These are phyloP conservation scores for Adela reaumurella DNA, from an alignment of 2,888 invertebrate species.

Conservation along the genomic window DNA sequence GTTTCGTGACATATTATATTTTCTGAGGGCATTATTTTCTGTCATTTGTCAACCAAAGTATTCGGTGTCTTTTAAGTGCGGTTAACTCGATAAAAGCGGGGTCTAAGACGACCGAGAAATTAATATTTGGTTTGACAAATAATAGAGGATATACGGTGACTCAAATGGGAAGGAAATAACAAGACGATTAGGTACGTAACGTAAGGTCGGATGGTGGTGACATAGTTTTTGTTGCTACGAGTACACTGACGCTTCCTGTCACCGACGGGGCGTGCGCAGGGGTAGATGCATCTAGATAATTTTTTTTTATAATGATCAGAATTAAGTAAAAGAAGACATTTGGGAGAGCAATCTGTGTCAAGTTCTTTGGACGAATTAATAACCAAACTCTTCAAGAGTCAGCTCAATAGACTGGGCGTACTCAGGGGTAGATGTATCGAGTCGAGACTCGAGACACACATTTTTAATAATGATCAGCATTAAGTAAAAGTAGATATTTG, in stretches of 20 bases:
- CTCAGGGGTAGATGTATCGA: too few species aligned
- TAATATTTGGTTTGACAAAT: slow-evolving; percentile 11
- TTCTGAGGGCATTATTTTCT: slow-evolving; percentile 46
- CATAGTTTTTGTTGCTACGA: background rate
- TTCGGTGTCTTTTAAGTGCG: slow-evolving; percentile 10
- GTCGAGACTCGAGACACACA: too few species aligned
- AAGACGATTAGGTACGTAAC: slow-evolving; percentile 27
- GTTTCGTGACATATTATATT: slow-evolving; percentile 54
- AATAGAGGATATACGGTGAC: slow-evolving; percentile 4
- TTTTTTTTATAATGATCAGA: slow-evolving; percentile 3
- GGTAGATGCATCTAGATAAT: background rate
- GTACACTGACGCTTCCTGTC: too few species aligned
- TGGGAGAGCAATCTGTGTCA: too few species aligned
- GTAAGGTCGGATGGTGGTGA: background rate
- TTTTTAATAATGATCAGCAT: too few species aligned
- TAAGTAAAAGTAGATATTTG: too few species aligned
- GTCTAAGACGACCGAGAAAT: slow-evolving; percentile 27
- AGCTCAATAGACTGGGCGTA: too few species aligned
- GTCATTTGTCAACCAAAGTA: slow-evolving; percentile 43
- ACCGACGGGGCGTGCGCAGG: slow-evolving; percentile 36
- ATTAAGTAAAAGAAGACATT: too few species aligned
- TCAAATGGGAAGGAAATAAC: slow-evolving; percentile 46
- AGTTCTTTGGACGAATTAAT: too few species aligned
- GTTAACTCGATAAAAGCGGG: background rate
- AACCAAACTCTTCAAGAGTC: too few species aligned